These are phyloP conservation scores for Phrynosoma platyrhinos DNA, from an alignment of 2,113 vertebrate species.

Conservation along the genomic window DNA sequence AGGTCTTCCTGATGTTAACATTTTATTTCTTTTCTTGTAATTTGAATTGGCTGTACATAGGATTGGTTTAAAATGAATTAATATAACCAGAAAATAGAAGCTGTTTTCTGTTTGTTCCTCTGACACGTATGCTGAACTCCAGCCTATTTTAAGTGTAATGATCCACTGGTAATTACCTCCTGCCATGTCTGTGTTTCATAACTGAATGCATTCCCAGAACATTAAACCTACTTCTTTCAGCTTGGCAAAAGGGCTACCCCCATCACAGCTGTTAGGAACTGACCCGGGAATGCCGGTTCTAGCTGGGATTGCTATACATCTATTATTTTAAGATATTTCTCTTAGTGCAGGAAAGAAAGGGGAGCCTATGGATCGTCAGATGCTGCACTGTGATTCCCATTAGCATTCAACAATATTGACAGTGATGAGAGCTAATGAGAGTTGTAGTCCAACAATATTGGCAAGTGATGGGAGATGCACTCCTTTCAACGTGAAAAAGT, in stretches of 20 bases:
- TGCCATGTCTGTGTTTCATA: slow-evolving; percentile 7
- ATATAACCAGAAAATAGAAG: not conserved
- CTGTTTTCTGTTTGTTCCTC: not conserved
- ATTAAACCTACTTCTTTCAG: slow-evolving; percentile 29
- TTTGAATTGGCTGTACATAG: not conserved
- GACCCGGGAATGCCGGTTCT: not conserved
- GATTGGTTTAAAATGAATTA: slow-evolving; percentile 15
- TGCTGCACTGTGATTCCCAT: too few species aligned
- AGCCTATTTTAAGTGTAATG: slow-evolving; percentile 23
- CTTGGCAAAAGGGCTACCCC: not conserved
- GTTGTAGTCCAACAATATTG: too few species aligned
- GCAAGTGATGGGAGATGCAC: too few species aligned
- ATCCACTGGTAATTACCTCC: slow-evolving; percentile 24
- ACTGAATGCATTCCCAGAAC: not conserved
- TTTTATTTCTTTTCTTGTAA: too few species aligned
- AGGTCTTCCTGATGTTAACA: too few species aligned
- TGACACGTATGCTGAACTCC: not conserved
- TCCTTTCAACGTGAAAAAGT: too few species aligned
- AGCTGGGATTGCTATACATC: not conserved
- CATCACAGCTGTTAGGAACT: not conserved
- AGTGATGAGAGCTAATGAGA: too few species aligned
- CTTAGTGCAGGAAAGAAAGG: not conserved
- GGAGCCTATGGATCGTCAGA: too few species aligned
- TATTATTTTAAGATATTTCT: too few species aligned
- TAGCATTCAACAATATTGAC: too few species aligned